phyloP scores from a whole-genome alignment of 2,888 invertebrate genomes.

The Phaonia tiefii region DNA sequence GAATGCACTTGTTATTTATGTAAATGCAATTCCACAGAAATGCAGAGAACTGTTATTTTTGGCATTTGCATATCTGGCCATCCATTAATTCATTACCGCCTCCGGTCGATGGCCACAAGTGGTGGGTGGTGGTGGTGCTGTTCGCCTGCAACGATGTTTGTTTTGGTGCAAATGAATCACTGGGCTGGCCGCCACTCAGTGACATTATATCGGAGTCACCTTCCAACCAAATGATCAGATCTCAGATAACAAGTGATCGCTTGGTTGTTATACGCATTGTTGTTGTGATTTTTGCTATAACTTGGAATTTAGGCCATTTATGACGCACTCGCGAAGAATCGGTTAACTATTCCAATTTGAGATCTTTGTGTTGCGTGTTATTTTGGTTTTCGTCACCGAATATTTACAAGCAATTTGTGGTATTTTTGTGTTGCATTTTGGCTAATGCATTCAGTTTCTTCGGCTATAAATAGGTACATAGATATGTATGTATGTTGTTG shows the following conservation, averaged over 20 bases:
- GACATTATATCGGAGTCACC: neutral
- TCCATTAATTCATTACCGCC: neutral
- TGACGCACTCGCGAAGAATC: conserved; percentile 48
- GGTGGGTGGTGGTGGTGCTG: neutral
- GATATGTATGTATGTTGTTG: too few species aligned
- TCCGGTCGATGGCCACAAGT: conserved; percentile 1
- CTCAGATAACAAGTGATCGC: conserved; percentile 45
- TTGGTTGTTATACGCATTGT: neutral
- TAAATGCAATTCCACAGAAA: neutral
- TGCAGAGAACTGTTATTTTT: neutral
- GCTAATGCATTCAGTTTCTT: too few species aligned
- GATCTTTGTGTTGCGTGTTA: too few species aligned
- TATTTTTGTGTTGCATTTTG: too few species aligned
- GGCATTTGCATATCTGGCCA: neutral
- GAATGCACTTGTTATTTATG: neutral
- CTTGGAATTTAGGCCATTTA: conserved; percentile 50
- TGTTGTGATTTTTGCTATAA: neutral
- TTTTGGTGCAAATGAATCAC: conserved; percentile 13
- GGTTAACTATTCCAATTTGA: conserved; percentile 4
- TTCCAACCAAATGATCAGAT: conserved; percentile 15
- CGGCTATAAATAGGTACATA: too few species aligned
- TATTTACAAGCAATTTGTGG: too few species aligned
- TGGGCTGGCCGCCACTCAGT: neutral
- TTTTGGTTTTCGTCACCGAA: too few species aligned
- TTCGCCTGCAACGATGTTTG: too few species aligned